Base-by-base conservation (phyloP, 2,113 vertebrate species). In the Procavia capensis region DNA sequence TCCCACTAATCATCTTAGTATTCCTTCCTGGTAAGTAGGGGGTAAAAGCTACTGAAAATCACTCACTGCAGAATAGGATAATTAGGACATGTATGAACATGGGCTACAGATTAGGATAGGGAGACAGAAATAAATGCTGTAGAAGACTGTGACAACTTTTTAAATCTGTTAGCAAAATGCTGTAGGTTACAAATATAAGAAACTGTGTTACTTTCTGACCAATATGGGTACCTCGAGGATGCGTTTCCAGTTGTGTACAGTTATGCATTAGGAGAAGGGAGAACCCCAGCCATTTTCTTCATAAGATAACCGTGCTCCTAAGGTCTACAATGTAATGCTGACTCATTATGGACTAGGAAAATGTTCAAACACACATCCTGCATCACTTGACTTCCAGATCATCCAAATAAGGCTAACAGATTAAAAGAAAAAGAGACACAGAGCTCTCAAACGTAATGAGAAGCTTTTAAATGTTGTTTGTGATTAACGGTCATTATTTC, bases 31-130 rank as follows among this genome's bases (percentile, higher is more conserved):
- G 68, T 61, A 68, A 90, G 59, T 90, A 81, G 9, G 10, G 93
- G 34, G 25, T 82, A 81, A 86, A 74, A 76, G 41, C 34, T 86
- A 68, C 68, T 85, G 72, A 66, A 92, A 90, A 90, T 87, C 31
- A 82, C 29, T 85, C 57, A 59, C 27, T 84, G 5, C 31, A 75
- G 25, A 54, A 34, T 5, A 36, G 45, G 27, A 80, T 57, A 72
- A 93, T 88, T 93, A 74, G 34, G 29, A 68, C 68, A 45, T 29
- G 10, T 75, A 72, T 25, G 45, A 86, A 86, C 39, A 13, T 36
- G 27, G 16, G 61, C 54, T 83, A 19, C n/a, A 76, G 47, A 76
- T 85, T 45, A 85, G 54, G 43, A 31, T 39, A 80, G 9, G 4
- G 25, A 81, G 89, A 93, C 24, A 75, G 43, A 95, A 79, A 64